Base-by-base conservation (phyloP, 2,797 vertebrate genomes). In the Smutsia gigantea region DNA sequence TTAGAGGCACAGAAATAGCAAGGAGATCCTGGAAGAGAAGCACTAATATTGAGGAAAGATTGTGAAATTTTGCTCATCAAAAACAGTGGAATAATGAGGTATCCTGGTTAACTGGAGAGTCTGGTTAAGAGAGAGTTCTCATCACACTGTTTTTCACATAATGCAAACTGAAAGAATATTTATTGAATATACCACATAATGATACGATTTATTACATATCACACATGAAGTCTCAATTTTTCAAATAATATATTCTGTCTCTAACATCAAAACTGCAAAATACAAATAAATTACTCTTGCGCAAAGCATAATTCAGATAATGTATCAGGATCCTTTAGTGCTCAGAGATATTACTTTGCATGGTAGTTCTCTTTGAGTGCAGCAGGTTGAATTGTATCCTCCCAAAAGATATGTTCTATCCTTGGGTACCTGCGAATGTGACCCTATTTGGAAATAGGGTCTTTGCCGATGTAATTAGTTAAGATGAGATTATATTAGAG, bases 171-270 rank as follows among this genome's bases (percentile, higher is more conserved):
- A 82, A 78, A 90, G 59, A 61, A 53, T 87, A 64, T 51, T 95
- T 79, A 68, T 95, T 64, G 27, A 94, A 27, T 94, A 61, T 63
- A 53, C 6, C 37, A 81, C 34, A 59, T 37, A 68, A 39, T 71
- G 78, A 90, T 59, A 49, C 25, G 46, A 34, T 18, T 34, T 64
- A 57, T n/a, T 63, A 46, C 49, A 71, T 63, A 66, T 66, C 14
- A 87, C 31, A 90, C 37, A 27, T 19, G 27, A 96, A 78, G 84
- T 95, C 27, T 89, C 7, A 63, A 19, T 66, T 87, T 92, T 92
- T 93, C 29, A 92, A 61, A 74, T 88, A 94, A 49, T 66, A 63
- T 68, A 82, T n/a, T 63, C 37, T 74, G 8, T 51, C 29, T 68
- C 7, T 66, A 64, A 93, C 57, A 49, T 61, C 78, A 90, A 93